phyloP scores from a whole-genome alignment of 30 jellyfish, hydroid and myxozoan species.

The Chironex yamaguchii region DNA sequence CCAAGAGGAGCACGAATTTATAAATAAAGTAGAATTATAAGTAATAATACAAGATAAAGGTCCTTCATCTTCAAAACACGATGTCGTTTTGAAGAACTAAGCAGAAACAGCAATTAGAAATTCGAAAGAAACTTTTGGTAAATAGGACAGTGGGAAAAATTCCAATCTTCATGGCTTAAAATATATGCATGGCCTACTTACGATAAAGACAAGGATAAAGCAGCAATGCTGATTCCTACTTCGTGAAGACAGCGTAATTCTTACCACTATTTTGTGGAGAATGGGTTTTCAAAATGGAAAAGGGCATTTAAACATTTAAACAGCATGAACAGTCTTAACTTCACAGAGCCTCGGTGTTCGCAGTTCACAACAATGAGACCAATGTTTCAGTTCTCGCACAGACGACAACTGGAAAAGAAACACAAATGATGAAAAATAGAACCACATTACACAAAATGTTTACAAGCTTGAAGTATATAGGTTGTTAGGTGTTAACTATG shows the following conservation, averaged over 20 bases:
- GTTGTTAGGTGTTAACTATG: constrained; percentile 40
- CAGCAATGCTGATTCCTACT: constrained; percentile 24
- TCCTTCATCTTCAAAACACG: no score
- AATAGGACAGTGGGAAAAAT: no score
- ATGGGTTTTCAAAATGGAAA: constrained; percentile 51
- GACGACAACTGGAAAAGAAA: constrained; percentile 12
- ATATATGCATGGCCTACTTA: no score
- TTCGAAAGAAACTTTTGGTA: no score
- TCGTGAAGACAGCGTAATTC: constrained; percentile 5
- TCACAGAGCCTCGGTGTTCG: constrained; percentile 17
- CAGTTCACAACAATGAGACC: constrained; percentile 43
- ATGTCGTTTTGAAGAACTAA: no score
- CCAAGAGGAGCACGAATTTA: background rate
- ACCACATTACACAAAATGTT: constrained; percentile 8
- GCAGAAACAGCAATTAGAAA: no score
- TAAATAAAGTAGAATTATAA: no score
- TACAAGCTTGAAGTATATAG: constrained; percentile 17
- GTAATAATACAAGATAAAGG: background rate
- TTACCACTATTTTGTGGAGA: constrained; percentile 31
- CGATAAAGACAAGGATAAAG: no score
- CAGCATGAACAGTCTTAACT: constrained; percentile 49
- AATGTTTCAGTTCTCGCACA: constrained; percentile 20
- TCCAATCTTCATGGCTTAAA: no score
- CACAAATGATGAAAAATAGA: constrained; percentile 35
- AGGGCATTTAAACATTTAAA: constrained; percentile 38